Conservation (phyloP, 1,140 invertebrate species). For the Drosophila lacertosa region DNA sequence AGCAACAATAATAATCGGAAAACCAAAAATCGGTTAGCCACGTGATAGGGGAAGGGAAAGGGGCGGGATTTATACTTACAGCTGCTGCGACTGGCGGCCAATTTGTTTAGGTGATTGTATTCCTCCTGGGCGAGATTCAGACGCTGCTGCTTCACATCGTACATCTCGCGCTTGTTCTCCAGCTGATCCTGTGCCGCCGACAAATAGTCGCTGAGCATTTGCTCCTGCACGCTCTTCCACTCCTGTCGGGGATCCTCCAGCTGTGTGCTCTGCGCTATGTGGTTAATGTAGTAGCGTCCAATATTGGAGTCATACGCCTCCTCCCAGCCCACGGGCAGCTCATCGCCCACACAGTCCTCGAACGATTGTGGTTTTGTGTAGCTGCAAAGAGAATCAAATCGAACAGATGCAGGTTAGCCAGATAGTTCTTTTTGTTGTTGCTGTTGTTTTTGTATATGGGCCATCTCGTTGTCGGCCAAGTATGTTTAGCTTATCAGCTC, state of each 20-base stretch:
- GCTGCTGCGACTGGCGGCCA: constrained; percentile 92
- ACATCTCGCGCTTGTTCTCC: constrained; percentile 98
- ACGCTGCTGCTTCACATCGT: constrained; percentile 97
- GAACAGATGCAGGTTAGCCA: constrained; percentile 18
- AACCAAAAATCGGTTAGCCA: background rate
- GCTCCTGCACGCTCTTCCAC: constrained; percentile 97
- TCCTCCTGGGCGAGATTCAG: constrained; percentile 96
- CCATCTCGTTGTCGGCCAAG: background rate
- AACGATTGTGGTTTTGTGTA: constrained; percentile 98
- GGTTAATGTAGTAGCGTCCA: constrained; percentile 98
- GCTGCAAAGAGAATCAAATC: constrained; percentile 86
- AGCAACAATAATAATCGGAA: constrained; percentile 1
- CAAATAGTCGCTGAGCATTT: constrained; percentile 97
- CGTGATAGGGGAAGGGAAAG: background rate
- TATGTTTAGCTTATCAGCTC: constrained; percentile 40
- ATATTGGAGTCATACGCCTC: constrained; percentile 96
- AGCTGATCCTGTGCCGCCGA: constrained; percentile 97
- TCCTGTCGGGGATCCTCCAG: constrained; percentile 97
- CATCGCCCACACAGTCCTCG: constrained; percentile 98
- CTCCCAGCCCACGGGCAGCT: constrained; percentile 98
- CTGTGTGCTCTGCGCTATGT: constrained; percentile 97
- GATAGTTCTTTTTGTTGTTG: too few species aligned
- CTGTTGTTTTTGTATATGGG: constrained; percentile 24
- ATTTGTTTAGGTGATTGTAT: constrained; percentile 96
- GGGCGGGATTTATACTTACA: constrained; percentile 89